Evolutionary conservation across 2,797 vertebrate genomes (phyloP), one percentile per base, ranked within the genome.

Genomic region (Notoglanidium macrostoma): DNA sequence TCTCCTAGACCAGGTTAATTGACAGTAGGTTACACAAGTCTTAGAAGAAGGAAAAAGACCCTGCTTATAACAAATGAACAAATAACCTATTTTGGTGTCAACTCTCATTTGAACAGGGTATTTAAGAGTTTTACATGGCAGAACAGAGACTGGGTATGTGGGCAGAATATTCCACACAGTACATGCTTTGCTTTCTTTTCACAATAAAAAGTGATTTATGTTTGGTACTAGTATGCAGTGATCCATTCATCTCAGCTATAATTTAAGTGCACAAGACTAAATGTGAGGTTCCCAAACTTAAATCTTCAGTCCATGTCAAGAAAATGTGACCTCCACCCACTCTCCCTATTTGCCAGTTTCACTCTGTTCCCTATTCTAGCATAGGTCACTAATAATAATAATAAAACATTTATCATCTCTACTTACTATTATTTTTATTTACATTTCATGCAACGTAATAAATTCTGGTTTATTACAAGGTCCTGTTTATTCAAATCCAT

Each of bases 31-130:
- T 15, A 81, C 93, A 91, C 90, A 89, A 92, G 93, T 91, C 93
- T 94, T 88, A 68, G 61, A 19, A 65, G 35, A 94, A 92, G 92
- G 94, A 95, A 93, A 93, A 89, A 92, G 95, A 96, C 94, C 94
- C 93, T 94, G 72, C 90, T 89, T 88, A 29, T 3, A 88, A 89
- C 90, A 90, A 89, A 92, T 93, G 94, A 95, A 95, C 94, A 89
- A 92, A 92, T 94, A 91, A 93, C 94, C 93, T 59, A 85, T 88
- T 91, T 87, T 84, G 76, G 76, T 32, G 35, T 82, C 12, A 74
- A 5, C 4, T 87, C 49, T 51, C 19, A 51, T 15, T 32, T 54
- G n/a, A 32, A 54, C 5, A 65, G 55, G 4, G 1, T 87, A 63
- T 67, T 55, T 44, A 74, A 44, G 35, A 35, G 76, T 73, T 87